Evolutionary conservation across 2,888 invertebrate genomes (phyloP).

Genomic region (Clitarchus hookeri): DNA sequence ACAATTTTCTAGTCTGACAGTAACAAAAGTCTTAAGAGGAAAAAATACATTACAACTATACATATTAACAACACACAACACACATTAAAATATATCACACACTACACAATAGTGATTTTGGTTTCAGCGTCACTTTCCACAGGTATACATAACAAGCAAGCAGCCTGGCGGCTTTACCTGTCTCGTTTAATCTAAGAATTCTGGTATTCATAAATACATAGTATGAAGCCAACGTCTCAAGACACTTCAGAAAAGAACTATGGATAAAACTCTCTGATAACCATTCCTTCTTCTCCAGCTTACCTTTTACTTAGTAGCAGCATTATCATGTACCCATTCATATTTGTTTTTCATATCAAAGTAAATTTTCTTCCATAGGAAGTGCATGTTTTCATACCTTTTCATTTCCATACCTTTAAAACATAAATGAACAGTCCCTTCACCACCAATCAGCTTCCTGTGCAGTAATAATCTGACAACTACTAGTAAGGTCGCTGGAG

Average conservation of each 20-base stretch:
- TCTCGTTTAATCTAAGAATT: neutral
- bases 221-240: neutral
- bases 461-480: neutral
- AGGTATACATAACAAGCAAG: neutral
- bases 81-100: conserved; percentile 38
- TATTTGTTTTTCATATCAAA: neutral
- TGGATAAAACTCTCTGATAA: neutral
- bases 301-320: neutral
- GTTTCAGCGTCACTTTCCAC: conserved; percentile 18
- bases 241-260: neutral
- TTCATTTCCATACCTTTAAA: neutral
- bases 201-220: neutral
- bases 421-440: neutral
- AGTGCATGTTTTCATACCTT: neutral
- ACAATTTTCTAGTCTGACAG: conserved; percentile 10
- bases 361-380: neutral
- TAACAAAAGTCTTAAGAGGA: conserved; percentile 31
- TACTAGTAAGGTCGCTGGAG: neutral
- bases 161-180: conserved; percentile 9
- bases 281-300: neutral
- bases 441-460: neutral
- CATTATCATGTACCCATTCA: too few species aligned
- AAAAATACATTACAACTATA: conserved; percentile 35
- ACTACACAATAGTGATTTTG: conserved; percentile 27
- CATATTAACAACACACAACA: conserved; percentile 37